phyloP scores from a whole-genome alignment of 2,888 invertebrate species.

The Rhyacophila evoluta region DNA sequence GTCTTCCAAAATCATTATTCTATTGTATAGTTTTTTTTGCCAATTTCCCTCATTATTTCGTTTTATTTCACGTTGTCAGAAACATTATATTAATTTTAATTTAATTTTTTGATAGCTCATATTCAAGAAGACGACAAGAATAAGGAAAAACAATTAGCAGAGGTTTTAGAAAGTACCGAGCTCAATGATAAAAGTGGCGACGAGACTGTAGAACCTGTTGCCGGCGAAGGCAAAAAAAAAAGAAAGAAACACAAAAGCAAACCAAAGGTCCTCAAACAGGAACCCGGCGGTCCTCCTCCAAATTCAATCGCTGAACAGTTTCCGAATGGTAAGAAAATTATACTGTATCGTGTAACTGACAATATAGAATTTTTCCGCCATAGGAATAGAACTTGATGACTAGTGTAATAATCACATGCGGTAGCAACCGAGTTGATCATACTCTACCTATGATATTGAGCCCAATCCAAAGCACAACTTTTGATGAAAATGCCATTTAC shows the following conservation, averaged over 20 bases:
- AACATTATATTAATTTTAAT: not conserved
- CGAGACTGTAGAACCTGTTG: conserved; percentile 67
- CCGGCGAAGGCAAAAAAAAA: conserved; percentile 75
- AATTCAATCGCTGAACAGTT: conserved; percentile 88
- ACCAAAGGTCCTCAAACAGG: conserved; percentile 62
- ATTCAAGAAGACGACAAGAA: not conserved
- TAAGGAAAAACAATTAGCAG: conserved; percentile 37
- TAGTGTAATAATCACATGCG: no score
- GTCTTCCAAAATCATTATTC: no score
- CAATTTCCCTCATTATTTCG: no score
- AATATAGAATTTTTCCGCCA: no score
- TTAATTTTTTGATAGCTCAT: not conserved
- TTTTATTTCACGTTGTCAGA: no score
- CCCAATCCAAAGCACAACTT: no score
- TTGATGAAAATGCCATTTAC: no score
- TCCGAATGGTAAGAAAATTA: conserved; percentile 78
- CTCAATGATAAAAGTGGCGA: conserved; percentile 70
- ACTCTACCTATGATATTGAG: no score
- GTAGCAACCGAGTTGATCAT: no score
- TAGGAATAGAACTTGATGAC: no score
- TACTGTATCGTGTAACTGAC: no score
- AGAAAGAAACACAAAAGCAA: conserved; percentile 74
- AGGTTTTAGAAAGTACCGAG: conserved; percentile 55
- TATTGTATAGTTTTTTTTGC: no score
- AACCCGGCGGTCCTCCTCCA: conserved; percentile 88